Evolutionary conservation across 2,113 vertebrate genomes (phyloP).

Genomic region (Nyctereutes procyonoides): DNA sequence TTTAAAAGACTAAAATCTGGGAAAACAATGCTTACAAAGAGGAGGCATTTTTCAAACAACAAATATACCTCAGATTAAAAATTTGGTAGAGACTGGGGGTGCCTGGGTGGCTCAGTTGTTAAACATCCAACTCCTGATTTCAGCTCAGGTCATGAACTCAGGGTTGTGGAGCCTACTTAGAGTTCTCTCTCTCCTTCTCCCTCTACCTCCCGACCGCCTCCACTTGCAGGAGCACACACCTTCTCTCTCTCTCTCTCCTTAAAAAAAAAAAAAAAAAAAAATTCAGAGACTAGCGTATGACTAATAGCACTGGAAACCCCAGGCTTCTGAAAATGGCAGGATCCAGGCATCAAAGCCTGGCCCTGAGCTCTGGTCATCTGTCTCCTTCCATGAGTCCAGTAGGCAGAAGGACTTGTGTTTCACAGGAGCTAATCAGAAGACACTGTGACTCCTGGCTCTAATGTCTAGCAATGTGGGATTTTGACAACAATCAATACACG

Average conservation of each 20-base stretch:
- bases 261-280: neutral
- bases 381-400: neutral
- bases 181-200: neutral
- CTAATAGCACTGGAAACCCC: neutral
- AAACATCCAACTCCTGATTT: neutral
- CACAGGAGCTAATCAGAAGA: conserved; percentile 1
- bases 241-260: neutral
- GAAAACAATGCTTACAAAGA: conserved; percentile 26
- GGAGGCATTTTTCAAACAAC: neutral
- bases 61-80: conserved; percentile 12
- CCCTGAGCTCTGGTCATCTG: neutral
- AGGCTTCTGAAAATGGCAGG: neutral
- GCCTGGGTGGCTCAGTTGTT: neutral
- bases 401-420: neutral
- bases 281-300: neutral
- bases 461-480: neutral
- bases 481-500: neutral
- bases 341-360: neutral
- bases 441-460: neutral
- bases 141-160: neutral
- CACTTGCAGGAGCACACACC: neutral
- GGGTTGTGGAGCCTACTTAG: neutral
- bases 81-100: neutral
- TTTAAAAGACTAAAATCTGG: conserved; percentile 23
- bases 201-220: neutral